phyloP scores from a whole-genome alignment of 2,113 vertebrate species.

The Nipponia nippon region DNA sequence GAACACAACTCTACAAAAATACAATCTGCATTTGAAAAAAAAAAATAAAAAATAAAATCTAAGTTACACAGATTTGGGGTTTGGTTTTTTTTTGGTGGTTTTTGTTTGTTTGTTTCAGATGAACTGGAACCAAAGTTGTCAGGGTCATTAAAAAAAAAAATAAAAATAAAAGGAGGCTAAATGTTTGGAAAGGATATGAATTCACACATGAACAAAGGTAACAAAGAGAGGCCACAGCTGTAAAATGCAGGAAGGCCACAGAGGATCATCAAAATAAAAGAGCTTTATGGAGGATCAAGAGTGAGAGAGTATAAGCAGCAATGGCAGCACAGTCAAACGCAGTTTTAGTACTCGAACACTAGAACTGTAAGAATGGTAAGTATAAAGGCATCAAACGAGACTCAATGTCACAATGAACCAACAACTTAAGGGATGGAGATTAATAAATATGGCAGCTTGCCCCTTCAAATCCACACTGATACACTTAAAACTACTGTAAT shows the following conservation, averaged over 20 bases:
- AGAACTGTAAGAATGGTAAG: slow-evolving; percentile 33
- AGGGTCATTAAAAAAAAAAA: neutral
- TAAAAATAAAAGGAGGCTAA: slow-evolving; percentile 35
- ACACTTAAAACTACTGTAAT: neutral
- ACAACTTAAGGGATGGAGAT: neutral
- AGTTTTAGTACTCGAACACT: slow-evolving; percentile 57
- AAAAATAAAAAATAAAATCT: slow-evolving; percentile 19
- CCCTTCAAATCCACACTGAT: neutral
- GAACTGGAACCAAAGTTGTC: slow-evolving; percentile 65
- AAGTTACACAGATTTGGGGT: neutral
- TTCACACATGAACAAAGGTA: slow-evolving; percentile 65
- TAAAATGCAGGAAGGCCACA: slow-evolving; percentile 64
- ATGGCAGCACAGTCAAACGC: slow-evolving; percentile 64
- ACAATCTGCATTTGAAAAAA: slow-evolving; percentile 79
- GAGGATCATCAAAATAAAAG: slow-evolving; percentile 62
- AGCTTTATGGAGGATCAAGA: slow-evolving; percentile 49
- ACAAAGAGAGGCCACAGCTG: slow-evolving; percentile 63
- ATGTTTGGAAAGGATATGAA: slow-evolving; percentile 75
- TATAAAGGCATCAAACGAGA: slow-evolving; percentile 36
- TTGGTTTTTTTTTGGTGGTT: neutral
- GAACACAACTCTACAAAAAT: slow-evolving; percentile 28
- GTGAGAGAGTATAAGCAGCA: slow-evolving; percentile 53
- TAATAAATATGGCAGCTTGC: neutral
- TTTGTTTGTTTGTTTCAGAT: slow-evolving; percentile 2
- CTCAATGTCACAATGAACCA: slow-evolving; percentile 34